Evolutionary conservation across 2,797 vertebrate genomes (phyloP).

Genomic region (Pseudocheirus occidentalis): DNA sequence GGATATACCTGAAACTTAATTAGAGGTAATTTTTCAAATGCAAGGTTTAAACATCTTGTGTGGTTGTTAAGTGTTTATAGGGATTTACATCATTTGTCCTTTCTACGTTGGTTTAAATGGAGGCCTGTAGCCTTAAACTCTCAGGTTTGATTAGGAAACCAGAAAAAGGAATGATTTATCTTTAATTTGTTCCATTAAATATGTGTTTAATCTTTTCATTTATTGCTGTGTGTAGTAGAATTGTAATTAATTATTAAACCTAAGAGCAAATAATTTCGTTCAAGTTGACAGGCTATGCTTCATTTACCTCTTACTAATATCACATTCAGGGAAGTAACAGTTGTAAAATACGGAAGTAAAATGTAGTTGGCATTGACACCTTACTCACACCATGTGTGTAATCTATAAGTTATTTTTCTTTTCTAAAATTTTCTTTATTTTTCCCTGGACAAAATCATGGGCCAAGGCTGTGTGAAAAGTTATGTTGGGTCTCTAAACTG

Average conservation of each 20-base stretch:
- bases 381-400: constrained; percentile 43
- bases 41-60: neutral
- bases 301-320: constrained; percentile 50
- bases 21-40: constrained; percentile 6
- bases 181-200: constrained; percentile 57
- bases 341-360: constrained; percentile 14
- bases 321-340: constrained; percentile 31
- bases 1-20: constrained; percentile 50
- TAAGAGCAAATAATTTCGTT: constrained; percentile 55
- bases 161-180: constrained; percentile 66
- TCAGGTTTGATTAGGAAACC: constrained; percentile 49
- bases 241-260: constrained; percentile 56
- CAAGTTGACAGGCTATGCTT: neutral
- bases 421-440: constrained; percentile 50
- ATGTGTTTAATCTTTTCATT: constrained; percentile 56
- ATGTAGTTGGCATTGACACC: constrained; percentile 29
- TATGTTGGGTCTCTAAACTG: constrained; percentile 13
- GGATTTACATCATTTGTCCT: constrained; percentile 56
- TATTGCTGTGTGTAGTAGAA: constrained; percentile 57
- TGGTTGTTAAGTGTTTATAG: constrained; percentile 35
- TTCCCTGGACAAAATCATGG: neutral
- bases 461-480: neutral
- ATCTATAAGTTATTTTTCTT: constrained; percentile 67
- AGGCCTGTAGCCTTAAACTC: constrained; percentile 58
- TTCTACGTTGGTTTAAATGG: constrained; percentile 60